Evolutionary conservation across 2,888 invertebrate species (phyloP).

Genomic region (Heliconius hortense): DNA sequence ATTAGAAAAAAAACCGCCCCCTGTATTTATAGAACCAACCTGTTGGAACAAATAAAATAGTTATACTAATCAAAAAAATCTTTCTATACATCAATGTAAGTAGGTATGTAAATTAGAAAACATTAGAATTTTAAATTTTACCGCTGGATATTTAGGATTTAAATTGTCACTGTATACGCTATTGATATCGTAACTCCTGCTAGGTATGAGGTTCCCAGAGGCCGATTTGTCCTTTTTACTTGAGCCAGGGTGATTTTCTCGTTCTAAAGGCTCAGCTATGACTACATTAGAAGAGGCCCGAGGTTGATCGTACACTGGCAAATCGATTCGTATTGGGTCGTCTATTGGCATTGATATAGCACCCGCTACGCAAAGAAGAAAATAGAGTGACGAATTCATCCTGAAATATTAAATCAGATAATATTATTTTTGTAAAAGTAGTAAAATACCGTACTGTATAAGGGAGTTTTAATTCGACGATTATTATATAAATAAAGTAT

Average conservation of each 20-base stretch:
- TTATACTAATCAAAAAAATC: not conserved
- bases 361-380: constrained; percentile 48
- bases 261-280: constrained; percentile 49
- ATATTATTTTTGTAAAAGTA: not conserved
- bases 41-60: constrained; percentile 21
- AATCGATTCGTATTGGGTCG: constrained; percentile 65
- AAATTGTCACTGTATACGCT: constrained; percentile 48
- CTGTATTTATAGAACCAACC: constrained; percentile 45
- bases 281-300: constrained; percentile 47
- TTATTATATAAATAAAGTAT: not conserved
- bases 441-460: not conserved
- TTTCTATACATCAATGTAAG: not conserved
- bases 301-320: constrained; percentile 69
- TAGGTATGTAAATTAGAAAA: not conserved
- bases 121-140: constrained; percentile 25
- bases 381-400: constrained; percentile 49
- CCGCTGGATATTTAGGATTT: constrained; percentile 26
- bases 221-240: constrained; percentile 48
- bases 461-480: not conserved
- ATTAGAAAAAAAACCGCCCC: constrained; percentile 55
- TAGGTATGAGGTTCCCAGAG: constrained; percentile 50
- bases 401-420: constrained; percentile 46
- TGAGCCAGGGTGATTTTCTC: constrained; percentile 60
- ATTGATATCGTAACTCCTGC: constrained; percentile 54
- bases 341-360: constrained; percentile 62